These are phyloP conservation scores for Baryphthengus martii DNA, from an alignment of 2,113 vertebrate genomes.

Conservation along the genomic window DNA sequence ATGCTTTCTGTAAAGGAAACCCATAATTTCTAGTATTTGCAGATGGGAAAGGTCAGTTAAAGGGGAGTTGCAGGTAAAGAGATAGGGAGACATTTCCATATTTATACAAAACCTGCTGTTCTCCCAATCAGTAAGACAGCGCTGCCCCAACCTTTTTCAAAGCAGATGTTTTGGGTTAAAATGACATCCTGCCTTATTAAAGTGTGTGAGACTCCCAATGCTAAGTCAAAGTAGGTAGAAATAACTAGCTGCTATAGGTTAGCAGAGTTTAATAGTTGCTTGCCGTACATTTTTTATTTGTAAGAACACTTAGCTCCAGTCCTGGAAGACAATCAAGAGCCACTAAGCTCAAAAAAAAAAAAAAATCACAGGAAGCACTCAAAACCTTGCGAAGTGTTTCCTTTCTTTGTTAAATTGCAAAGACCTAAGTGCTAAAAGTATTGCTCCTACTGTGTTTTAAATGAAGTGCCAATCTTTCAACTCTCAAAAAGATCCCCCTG, in stretches of 20 bases:
- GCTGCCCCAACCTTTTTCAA: neutral
- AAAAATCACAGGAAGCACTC: conserved; percentile 2
- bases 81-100: neutral
- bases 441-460: neutral
- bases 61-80: neutral
- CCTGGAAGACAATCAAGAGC: neutral
- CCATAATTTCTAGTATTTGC: neutral
- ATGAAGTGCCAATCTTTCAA: neutral
- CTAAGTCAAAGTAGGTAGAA: neutral
- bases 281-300: neutral
- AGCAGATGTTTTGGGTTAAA: neutral
- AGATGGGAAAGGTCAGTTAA: neutral
- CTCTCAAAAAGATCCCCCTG: neutral
- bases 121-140: neutral
- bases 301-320: neutral
- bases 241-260: neutral
- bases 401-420: conserved; percentile 25
- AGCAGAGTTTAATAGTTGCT: neutral
- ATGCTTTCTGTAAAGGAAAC: neutral
- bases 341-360: neutral
- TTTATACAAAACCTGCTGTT: neutral
- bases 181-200: neutral
- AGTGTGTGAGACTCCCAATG: neutral
- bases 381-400: neutral
- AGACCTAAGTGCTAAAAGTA: neutral